Evolutionary conservation across 2,797 vertebrate genomes (phyloP).

Genomic region (Hirundo rustica): DNA sequence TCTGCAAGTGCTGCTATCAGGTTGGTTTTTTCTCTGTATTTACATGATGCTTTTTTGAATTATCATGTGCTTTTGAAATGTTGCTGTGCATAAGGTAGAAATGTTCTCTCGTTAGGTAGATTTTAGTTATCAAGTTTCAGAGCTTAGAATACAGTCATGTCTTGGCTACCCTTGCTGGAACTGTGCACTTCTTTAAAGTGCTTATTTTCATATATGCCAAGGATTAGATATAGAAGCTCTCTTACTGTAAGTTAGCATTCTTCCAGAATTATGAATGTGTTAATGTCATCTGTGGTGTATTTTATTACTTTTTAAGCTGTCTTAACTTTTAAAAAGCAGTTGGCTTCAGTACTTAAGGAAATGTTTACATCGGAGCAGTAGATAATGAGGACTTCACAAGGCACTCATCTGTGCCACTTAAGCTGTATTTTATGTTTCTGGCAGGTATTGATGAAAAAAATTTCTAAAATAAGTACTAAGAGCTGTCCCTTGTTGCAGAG

Average conservation of each 20-base stretch:
- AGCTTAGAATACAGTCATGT: background rate
- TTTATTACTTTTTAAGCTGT: background rate
- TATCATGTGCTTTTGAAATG: background rate
- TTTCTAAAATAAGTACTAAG: background rate
- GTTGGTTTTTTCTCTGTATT: background rate
- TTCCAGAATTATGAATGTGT: background rate
- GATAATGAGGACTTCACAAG: background rate
- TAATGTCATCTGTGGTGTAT: background rate
- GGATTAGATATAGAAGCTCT: background rate
- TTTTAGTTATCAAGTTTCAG: background rate
- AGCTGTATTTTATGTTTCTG: background rate
- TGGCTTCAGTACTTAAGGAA: background rate
- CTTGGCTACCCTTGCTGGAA: background rate
- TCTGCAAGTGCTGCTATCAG: background rate
- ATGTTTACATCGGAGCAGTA: background rate
- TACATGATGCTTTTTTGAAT: background rate
- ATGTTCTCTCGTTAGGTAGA: background rate
- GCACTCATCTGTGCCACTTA: background rate
- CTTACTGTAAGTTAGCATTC: constrained; percentile 15
- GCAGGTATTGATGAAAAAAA: background rate
- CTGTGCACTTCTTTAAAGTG: background rate
- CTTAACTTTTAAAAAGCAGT: background rate
- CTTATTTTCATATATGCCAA: background rate
- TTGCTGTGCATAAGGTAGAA: background rate
- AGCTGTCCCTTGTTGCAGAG: background rate